Evolutionary conservation across 2,113 vertebrate genomes (phyloP).

Genomic region (Centropus bengalensis): DNA sequence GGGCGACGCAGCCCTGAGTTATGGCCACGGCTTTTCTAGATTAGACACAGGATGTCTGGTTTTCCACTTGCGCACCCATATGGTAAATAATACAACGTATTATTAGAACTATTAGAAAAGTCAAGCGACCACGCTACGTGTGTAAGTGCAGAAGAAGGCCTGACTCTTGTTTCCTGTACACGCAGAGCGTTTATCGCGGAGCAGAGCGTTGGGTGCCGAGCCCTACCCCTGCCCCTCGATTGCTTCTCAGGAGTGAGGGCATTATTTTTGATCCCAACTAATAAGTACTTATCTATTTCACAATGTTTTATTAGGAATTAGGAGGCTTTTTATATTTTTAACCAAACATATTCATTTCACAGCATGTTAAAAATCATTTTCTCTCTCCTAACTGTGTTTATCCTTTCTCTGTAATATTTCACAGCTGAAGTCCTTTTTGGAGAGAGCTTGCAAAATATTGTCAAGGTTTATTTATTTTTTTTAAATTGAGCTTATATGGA

Average conservation of each 20-base stretch:
- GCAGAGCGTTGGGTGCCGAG: fast-evolving
- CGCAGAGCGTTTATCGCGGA: not conserved
- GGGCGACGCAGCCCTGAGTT: not conserved
- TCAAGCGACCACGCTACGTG: not conserved
- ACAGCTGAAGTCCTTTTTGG: conserved; percentile 64
- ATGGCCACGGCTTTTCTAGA: not conserved
- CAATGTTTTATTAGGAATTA: conserved; percentile 65
- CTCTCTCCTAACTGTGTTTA: conserved; percentile 28
- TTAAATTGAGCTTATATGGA: conserved; percentile 2
- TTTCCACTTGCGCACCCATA: not conserved
- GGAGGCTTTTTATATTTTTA: conserved; percentile 62
- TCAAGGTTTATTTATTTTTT: conserved; percentile 1
- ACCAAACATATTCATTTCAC: conserved; percentile 66
- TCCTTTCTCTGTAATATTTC: conserved; percentile 44
- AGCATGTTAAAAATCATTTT: conserved; percentile 72
- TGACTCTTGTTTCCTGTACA: fast-evolving
- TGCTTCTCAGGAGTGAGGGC: conserved; percentile 59
- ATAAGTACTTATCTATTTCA: conserved; percentile 65
- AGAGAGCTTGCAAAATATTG: conserved; percentile 48
- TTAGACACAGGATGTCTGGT: not conserved
- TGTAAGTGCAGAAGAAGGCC: not conserved
- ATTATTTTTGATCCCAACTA: conserved; percentile 62
- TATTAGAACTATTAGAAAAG: too few relatives aligned
- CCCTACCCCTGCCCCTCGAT: conserved; percentile 7
- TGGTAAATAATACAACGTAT: fast-evolving